Evolutionary conservation across 2,797 vertebrate species (phyloP), one percentile per base, ranked within the genome.

Genomic region (Tapirus indicus): DNA sequence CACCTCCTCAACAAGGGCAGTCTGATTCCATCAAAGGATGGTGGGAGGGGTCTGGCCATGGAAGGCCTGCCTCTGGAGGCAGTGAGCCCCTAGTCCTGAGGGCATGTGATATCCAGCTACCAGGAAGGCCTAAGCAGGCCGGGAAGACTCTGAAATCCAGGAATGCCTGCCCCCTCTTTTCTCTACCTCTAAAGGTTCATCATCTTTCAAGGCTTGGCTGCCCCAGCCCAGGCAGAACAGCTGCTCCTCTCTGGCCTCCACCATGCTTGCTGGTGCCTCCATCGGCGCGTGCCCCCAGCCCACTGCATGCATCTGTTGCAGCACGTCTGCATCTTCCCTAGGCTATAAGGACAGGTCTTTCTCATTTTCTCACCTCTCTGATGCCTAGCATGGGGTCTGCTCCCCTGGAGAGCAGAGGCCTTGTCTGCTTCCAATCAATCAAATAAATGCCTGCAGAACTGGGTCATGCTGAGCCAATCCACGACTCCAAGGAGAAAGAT

Each of bases 381-480:
- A 44, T 62, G n/a, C 44, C 47, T 44, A 29, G 9, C 2, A 1
- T 47, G 56, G 64, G 47, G 29, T 66, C 89, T 58, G 77, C 10
- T 56, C 2, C 14, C n/a, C 75, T 54, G 75, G 41, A 75, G 68
- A 77, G 75, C n/a, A 62, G 75, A 54, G 44, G 60, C 17, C 60
- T 58, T 2, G 3, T 56, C 83, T 95, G 47, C 69, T 91, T 86
- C 93, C 82, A 77, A 58, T 97, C 91, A 52, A 75, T 97, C 96
- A 93, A 94, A 94, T 74, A 68, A 90, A 86, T 17, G 77, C 71
- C 71, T 64, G 18, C 77, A 93, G 93, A 93, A 92, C 68, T 83
- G 21, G 95, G 66, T 94, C 77, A 23, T 27, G 47, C 85, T 0
- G 1, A 92, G 68, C 85, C 16, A 38, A 41, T 66, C 64, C 5